phyloP scores from a whole-genome alignment of 92 coral and sea anemone genomes.

The Epizoanthus ramosus region DNA sequence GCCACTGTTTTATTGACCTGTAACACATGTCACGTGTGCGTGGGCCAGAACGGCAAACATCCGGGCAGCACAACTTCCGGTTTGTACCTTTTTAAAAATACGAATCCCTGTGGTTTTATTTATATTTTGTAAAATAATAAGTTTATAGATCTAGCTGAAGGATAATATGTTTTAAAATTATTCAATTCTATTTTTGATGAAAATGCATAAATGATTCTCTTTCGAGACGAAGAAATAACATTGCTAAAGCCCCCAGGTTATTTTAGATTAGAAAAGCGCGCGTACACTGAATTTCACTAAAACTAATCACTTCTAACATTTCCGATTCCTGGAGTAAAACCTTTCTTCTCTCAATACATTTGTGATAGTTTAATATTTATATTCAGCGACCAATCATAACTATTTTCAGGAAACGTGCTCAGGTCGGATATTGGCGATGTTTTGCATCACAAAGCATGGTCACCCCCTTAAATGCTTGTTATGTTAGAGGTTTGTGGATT shows the following conservation, averaged over 20 bases:
- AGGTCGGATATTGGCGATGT: constrained; percentile 49
- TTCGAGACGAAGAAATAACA: neutral
- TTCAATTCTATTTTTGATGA: neutral
- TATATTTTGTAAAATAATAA: neutral
- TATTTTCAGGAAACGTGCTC: constrained; percentile 36
- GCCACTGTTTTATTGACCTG: neutral
- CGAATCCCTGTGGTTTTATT: constrained; percentile 11
- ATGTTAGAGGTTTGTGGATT: constrained; percentile 73
- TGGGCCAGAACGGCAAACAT: neutral
- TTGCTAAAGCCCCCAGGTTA: neutral
- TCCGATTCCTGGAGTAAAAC: neutral
- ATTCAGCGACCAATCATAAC: constrained; percentile 16
- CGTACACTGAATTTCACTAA: neutral
- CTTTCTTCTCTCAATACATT: neutral
- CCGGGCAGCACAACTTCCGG: neutral
- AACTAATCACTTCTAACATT: neutral
- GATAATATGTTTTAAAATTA: no score
- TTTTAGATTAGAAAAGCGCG: neutral
- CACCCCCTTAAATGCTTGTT: constrained; percentile 81
- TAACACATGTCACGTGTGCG: neutral
- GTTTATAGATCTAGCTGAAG: neutral
- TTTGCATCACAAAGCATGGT: constrained; percentile 74
- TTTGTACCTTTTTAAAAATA: neutral
- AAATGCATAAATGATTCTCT: neutral
- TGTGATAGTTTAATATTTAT: neutral